Percentiles rank a stretch among this genome's conserved stretches.
These are phyloP conservation scores for Uloborus plumipes DNA, from an alignment of 2,888 invertebrate genomes.

Conservation along the genomic window DNA sequence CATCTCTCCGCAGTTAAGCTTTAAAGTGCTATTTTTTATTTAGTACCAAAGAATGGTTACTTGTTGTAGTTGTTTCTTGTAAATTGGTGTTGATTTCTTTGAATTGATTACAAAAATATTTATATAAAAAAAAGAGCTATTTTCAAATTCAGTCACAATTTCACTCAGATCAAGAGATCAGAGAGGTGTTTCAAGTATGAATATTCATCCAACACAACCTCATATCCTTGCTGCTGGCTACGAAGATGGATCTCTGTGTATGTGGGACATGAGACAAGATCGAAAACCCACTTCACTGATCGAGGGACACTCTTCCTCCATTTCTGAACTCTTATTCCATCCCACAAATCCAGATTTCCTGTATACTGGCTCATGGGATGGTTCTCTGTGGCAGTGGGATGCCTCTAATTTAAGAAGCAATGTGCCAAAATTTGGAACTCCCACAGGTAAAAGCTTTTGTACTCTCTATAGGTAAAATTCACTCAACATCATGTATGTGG, in stretches of 20 bases:
- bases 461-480: too few relatives aligned
- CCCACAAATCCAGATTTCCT: constrained; percentile 86
- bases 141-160: too few relatives aligned
- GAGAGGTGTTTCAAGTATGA: constrained; percentile 78
- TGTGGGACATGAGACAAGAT: constrained; percentile 91
- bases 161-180: constrained; percentile 70
- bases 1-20: too few relatives aligned
- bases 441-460: constrained; percentile 9
- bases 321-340: constrained; percentile 90
- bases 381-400: constrained; percentile 93
- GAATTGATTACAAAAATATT: too few relatives aligned
- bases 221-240: constrained; percentile 88
- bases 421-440: neutral
- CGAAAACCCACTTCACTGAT: constrained; percentile 85
- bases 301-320: constrained; percentile 80
- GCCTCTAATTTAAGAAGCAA: constrained; percentile 72
- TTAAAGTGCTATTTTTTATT: too few relatives aligned
- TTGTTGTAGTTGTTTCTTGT: too few relatives aligned
- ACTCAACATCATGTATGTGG: too few relatives aligned
- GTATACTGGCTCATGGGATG: constrained; percentile 84
- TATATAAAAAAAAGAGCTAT: too few relatives aligned
- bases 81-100: too few relatives aligned
- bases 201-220: constrained; percentile 88
- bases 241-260: constrained; percentile 86
- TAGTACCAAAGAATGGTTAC: too few relatives aligned